phyloP scores from a whole-genome alignment of 2,113 vertebrate genomes.

The Catharus fuscescens region DNA sequence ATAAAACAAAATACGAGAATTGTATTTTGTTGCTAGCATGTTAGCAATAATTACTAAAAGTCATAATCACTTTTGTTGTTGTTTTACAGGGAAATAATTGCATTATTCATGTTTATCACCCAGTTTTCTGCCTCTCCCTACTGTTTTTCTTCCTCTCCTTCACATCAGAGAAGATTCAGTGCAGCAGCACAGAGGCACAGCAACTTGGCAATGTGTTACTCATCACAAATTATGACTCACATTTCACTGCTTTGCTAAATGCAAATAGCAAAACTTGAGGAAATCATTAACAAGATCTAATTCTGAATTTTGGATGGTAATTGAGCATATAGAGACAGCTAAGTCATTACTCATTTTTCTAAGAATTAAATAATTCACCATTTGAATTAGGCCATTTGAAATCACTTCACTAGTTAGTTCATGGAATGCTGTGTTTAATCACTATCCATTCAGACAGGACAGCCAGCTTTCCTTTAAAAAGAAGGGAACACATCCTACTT shows the following conservation, averaged over 20 bases:
- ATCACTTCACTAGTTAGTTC: not conserved
- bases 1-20: not conserved
- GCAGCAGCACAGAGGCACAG: not conserved
- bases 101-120: not conserved
- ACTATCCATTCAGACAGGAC: not conserved
- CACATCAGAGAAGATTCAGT: not conserved
- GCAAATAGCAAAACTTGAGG: not conserved
- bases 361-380: not conserved
- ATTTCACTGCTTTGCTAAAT: not conserved
- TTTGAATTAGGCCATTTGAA: not conserved
- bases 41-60: not conserved
- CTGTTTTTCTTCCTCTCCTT: not conserved
- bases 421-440: not conserved
- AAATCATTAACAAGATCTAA: not conserved
- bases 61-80: not conserved
- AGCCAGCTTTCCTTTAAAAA: not conserved
- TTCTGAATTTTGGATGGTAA: not conserved
- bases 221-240: not conserved
- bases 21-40: not conserved
- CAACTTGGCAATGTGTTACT: not conserved
- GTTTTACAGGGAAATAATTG: not conserved
- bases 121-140: not conserved
- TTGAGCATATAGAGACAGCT: not conserved
- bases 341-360: not conserved
- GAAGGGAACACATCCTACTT: not conserved